Base-by-base conservation (phyloP, 2,113 vertebrate species). In the Gavia stellata region DNA sequence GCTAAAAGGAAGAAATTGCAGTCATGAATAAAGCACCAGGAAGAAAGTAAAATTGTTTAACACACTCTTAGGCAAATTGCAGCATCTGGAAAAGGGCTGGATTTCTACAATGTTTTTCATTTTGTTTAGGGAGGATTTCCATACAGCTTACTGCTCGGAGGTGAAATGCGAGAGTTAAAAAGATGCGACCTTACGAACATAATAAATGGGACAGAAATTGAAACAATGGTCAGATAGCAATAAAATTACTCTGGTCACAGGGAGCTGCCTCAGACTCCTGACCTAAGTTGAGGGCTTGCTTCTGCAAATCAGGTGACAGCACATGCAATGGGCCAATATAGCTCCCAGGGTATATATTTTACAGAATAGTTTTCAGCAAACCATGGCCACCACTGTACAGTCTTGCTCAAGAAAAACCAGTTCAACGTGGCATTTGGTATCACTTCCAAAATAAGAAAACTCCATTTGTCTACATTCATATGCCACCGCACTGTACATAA, bases 1-100 rank as follows among this genome's bases (percentile, higher is more conserved):
- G 55, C 86, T 92, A 44, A 94, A 92, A 92, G 82, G 77, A 89
- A 91, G 91, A 88, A 72, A 95, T 14, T 88, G 78, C 71, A 92
- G 63, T 75, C 92, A 93, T 81, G 44, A 96, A 91, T 88, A 93
- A 96, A 96, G 96, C n/a, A 95, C 83, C 59, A 96, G 52, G 49
- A 79, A 62, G 63, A 94, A 96, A 96, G 70, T 91, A 28, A 83
- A 83, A 66, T 11, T 78, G 74, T 71, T 83, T 85, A 94, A 38
- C 29, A 26, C 1, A 10, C 80, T 95, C 89, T 34, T 17, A 83
- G 62, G 50, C 34, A 74, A 85, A 92, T 71, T 45, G 45, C 65
- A 84, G 68, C 56, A 72, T 25, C 45, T 86, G 61, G 65, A 44
- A 81, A 91, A 49, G 59, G 44, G 12, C 36, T 62, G 47, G 45